Evolutionary conservation across 2,113 vertebrate species (phyloP).

Genomic region (Hucho hucho): DNA sequence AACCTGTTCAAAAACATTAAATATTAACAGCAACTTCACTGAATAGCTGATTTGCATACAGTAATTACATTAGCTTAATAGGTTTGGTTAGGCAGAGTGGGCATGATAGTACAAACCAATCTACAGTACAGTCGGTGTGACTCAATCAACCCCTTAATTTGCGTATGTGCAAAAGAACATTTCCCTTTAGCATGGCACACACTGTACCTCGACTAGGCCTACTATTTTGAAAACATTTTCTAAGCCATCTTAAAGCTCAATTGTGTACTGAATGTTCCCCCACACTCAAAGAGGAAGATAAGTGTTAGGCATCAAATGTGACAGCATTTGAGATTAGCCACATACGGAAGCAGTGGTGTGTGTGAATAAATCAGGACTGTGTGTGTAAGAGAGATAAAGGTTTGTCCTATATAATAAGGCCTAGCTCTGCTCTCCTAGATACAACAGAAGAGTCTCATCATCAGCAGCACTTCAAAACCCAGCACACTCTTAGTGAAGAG

Average conservation of each 20-base stretch:
- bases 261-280: too few species aligned
- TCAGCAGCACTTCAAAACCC: conserved; percentile 46
- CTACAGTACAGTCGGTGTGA: conserved; percentile 15
- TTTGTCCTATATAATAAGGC: not conserved
- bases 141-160: conserved; percentile 42
- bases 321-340: too few species aligned
- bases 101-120: conserved; percentile 5
- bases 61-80: conserved; percentile 25
- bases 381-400: not conserved
- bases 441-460: conserved; percentile 22
- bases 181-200: not conserved
- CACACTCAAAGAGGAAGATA: too few species aligned
- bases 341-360: too few species aligned
- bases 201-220: too few species aligned
- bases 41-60: conserved; percentile 37
- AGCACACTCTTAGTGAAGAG: conserved; percentile 38
- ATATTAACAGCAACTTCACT: conserved; percentile 22
- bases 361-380: too few species aligned
- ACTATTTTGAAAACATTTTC: too few species aligned
- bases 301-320: too few species aligned
- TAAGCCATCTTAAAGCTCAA: too few species aligned
- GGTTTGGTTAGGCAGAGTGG: conserved; percentile 14
- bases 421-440: conserved; percentile 17
- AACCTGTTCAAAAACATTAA: conserved; percentile 24
- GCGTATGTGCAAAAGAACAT: conserved; percentile 19